A percentile compares a stretch with the other conserved stretches of the same genome.
Conservation (phyloP, 2,888 invertebrate species). For the Cryptophagus acutangulus region DNA sequence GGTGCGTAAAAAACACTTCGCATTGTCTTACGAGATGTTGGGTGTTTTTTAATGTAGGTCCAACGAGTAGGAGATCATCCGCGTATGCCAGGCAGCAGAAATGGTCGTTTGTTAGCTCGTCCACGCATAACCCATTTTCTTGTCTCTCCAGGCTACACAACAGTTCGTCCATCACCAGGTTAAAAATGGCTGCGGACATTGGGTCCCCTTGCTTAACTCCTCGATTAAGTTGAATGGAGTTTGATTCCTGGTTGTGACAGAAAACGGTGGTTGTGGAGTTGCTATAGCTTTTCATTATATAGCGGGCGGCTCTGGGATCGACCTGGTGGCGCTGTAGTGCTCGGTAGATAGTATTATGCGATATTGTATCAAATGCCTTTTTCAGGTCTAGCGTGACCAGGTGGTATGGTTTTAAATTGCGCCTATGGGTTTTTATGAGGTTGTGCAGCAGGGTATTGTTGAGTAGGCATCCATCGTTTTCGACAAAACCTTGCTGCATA, state of each 20-base stretch:
- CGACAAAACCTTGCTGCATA: background rate
- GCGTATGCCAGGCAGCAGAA: background rate
- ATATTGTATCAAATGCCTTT: conserved; percentile 27
- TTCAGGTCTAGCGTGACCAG: conserved; percentile 21
- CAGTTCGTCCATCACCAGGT: background rate
- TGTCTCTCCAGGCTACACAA: background rate
- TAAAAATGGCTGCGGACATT: background rate
- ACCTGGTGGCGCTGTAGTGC: conserved; percentile 18
- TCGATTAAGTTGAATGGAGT: background rate
- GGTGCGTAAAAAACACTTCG: background rate
- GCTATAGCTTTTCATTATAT: background rate
- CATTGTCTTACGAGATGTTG: background rate
- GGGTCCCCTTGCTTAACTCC: conserved; percentile 2
- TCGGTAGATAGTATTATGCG: conserved; percentile 17
- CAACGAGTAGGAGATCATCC: background rate
- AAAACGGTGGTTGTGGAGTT: background rate
- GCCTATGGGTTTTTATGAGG: background rate
- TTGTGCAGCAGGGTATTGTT: background rate
- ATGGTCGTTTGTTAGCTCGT: background rate
- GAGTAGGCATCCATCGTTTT: conserved; percentile 1
- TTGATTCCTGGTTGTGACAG: background rate
- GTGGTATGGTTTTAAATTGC: conserved; percentile 5
- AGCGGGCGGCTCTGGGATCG: conserved; percentile 2
- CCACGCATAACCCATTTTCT: background rate
- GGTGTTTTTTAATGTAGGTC: background rate